Evolutionary conservation across 2,113 vertebrate species (phyloP), one percentile per base, ranked within the genome.

Genomic region (Malurus elegans): DNA sequence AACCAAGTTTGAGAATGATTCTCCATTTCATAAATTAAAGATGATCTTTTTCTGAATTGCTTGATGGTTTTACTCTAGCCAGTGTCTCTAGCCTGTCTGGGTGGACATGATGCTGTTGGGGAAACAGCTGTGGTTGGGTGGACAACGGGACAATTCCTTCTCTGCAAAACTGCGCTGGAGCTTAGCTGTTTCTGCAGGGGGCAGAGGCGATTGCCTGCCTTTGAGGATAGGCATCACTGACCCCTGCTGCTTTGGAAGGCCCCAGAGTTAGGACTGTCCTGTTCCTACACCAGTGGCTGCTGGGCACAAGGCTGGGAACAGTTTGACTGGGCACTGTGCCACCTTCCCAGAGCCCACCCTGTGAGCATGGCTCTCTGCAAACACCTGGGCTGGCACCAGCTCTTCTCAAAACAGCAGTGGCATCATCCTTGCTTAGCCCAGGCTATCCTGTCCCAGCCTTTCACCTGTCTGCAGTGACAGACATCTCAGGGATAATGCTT

Each of bases 21-120:
- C 42, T 51, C 82, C 85, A 92, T 95, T 97, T 96, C 90, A 92
- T 90, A 93, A 96, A 97, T 91, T 91, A 86, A 91, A 95, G 60
- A 62, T 83, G 5, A 95, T 88, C 47, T 95, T 95, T 95, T 96
- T 91, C 80, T 94, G 78, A 91, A 69, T 25, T 23, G 40, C n/a
- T n/a, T 1, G 3, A 67, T 72, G 17, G 4, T 42, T 75, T 86
- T 84, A 25, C 73, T 38, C 32, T 40, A 31, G 32, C 16, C 7
- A 14, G 38, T 14, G 4, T 25, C 2, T 65, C 14, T 15, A 24
- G 32, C 26, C 12, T 54, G 38, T 65, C 10, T 26, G 45, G 51
- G 38, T 66, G 70, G 2, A 4, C 3, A 8, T 3, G 4, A 20
- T 65, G 40, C 47, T 5, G 2, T 18, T 18, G 34, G 45, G 18